Evolutionary conservation across 2,113 vertebrate genomes (phyloP).

Genomic region (Callipepla squamata): DNA sequence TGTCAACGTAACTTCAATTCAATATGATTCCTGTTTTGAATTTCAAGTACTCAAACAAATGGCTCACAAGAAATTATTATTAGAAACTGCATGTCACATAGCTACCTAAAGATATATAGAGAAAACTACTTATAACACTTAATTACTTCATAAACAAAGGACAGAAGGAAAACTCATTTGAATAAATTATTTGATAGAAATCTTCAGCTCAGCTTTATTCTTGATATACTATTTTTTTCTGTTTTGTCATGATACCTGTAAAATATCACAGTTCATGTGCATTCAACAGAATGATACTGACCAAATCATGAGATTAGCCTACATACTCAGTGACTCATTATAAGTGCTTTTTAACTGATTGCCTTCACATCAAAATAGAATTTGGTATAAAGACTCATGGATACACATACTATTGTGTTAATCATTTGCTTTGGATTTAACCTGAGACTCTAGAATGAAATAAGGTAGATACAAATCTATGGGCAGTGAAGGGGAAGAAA

Average conservation of each 20-base stretch:
- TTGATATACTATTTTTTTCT: not conserved
- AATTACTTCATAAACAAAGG: not conserved
- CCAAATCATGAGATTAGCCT: not conserved
- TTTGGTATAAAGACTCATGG: not conserved
- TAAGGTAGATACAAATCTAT: not conserved
- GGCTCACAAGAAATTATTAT: not conserved
- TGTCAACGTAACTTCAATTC: slow-evolving; percentile 17
- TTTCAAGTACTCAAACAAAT: slow-evolving; percentile 22
- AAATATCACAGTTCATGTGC: not conserved
- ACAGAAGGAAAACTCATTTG: not conserved
- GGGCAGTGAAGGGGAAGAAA: not conserved
- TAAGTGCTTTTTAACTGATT: not conserved
- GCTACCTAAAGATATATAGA: not conserved
- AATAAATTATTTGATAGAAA: not conserved
- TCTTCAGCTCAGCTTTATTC: not conserved
- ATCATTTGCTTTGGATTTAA: not conserved
- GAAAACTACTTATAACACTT: not conserved
- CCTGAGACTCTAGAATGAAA: not conserved
- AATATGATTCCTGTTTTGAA: slow-evolving; percentile 1
- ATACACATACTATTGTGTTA: not conserved
- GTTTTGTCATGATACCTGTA: not conserved
- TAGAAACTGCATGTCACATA: not conserved
- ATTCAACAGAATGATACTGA: not conserved
- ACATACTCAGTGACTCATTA: not conserved
- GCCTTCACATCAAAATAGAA: not conserved